These are phyloP conservation scores for Chelon auratus DNA, from an alignment of 2,797 vertebrate species.

Conservation along the genomic window DNA sequence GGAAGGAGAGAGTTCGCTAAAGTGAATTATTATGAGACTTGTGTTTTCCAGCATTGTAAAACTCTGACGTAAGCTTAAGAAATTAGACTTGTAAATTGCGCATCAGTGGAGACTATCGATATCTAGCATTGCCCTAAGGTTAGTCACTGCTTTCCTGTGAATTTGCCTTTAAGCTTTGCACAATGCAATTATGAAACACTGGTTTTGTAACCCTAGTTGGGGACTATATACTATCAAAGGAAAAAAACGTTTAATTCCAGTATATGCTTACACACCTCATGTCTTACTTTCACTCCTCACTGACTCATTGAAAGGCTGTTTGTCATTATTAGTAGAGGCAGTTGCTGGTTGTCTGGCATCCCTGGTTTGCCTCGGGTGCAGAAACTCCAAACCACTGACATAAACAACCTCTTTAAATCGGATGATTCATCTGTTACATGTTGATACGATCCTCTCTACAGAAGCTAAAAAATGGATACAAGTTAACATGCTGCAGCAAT, in stretches of 20 bases:
- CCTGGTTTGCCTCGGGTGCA: slow-evolving; percentile 76
- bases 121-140: not conserved
- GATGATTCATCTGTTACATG: slow-evolving; percentile 77
- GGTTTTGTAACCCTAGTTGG: not conserved
- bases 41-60: not conserved
- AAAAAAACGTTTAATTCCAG: not conserved
- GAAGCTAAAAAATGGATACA: slow-evolving; percentile 62
- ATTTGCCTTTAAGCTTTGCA: not conserved
- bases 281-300: slow-evolving; percentile 66
- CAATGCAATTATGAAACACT: not conserved
- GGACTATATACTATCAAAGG: not conserved
- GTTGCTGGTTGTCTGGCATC: slow-evolving; percentile 76
- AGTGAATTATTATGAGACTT: not conserved
- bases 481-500: slow-evolving; percentile 31
- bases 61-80: not conserved
- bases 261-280: slow-evolving; percentile 45
- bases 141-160: too few species aligned
- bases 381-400: slow-evolving; percentile 80
- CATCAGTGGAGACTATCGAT: not conserved
- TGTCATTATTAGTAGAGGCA: slow-evolving; percentile 73
- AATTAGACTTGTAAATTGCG: not conserved
- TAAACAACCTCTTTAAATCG: slow-evolving; percentile 75
- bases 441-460: slow-evolving; percentile 58
- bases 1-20: not conserved
- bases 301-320: slow-evolving; percentile 71